Base-by-base conservation (phyloP, 2,888 invertebrate genomes). In the Diplolepis rosae region DNA sequence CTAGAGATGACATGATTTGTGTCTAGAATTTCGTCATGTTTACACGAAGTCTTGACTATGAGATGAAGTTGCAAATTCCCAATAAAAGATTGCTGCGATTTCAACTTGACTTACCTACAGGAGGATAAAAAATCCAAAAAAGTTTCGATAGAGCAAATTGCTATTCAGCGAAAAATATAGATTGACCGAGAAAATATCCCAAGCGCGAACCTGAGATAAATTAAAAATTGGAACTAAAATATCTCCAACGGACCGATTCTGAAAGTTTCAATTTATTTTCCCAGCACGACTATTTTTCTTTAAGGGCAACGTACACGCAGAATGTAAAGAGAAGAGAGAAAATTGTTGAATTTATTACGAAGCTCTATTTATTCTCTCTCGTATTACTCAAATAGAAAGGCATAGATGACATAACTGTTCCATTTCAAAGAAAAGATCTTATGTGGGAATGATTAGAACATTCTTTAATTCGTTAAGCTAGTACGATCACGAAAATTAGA, bases 1-100 rank as follows among this genome's bases (percentile, higher is more conserved):
- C 81, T 77, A 73, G 78, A 70, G 82, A 82, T 80, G 79, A 82
- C 82, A 76, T 75, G 76, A 70, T 74, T 73, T 75, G 72, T 74
- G 77, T 74, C 77, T 71, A 73, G 52, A 73, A 75, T 78, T 76
- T 67, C 72, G 39, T 69, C 69, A 52, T 74, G 79, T 80, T 81
- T 79, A 80, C 78, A 75, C 69, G 68, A 70, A 39, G 35, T 61
- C 65, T 68, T 67, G 69, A 42, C 28, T 35, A 22, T 35, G 22
- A 4, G 56, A 56, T 35, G 2, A 13, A 35, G 22, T 35, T 22
- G 13, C 30, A 15, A 52, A 30, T 52, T 52, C 7, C 28, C 27
- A 18, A 22, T 13, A 9, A 13, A 30, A 28, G 13, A 35, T 56
- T 18, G 32, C 22, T 22, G 22, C 56, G 11, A 56, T 56, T 56